Evolutionary conservation across 2,888 invertebrate species (phyloP), one percentile per base, ranked within the genome.

Genomic region (Nemoura dubitans): DNA sequence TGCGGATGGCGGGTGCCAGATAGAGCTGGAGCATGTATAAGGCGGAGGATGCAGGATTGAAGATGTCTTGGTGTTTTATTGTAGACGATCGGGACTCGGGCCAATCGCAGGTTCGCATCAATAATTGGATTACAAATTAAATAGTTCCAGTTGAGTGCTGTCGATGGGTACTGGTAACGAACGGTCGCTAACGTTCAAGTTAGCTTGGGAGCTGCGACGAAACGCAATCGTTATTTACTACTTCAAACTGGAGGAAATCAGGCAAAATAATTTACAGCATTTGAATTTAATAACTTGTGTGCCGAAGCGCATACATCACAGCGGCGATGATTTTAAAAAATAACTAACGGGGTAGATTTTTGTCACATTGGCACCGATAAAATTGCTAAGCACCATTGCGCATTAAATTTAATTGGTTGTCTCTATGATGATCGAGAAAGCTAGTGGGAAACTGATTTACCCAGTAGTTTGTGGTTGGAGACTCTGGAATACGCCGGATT

Each of bases 61-160:
- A 59, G 59, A 59, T 3, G 21, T 59, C 59, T 3, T 59, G 59
- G 59, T 59, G 59, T 59, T 59, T 59, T 59, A 59, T 59, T 59
- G 59, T 59, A 59, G 59, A 59, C 59, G 59, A 59, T 59, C 59
- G 21, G 59, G 59, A 59, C 59, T 59, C 59, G 2, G 59, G 3
- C 59, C 59, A 59, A 59, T 59, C 59, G 59, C 59, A 21, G 14
- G 16, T 59, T 59, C 59, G 59, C 59, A 59, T 59, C 59, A 59
- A 59, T 59, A 59, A 59, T 59, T 59, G 59, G 59, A 59, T 59
- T 59, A 59, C 59, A 59, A 59, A 59, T 59, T 59, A 59, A 59
- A 59, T 59, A 59, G 59, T 21, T 59, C 59, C 59, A 59, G 59
- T 59, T 14, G 16, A 59, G 59, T 59, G 59, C 59, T 21, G 21